A percentile compares a stretch with the other conserved stretches of the same genome.
Conservation (phyloP, 2,797 vertebrate genomes). For the Picus viridis region DNA sequence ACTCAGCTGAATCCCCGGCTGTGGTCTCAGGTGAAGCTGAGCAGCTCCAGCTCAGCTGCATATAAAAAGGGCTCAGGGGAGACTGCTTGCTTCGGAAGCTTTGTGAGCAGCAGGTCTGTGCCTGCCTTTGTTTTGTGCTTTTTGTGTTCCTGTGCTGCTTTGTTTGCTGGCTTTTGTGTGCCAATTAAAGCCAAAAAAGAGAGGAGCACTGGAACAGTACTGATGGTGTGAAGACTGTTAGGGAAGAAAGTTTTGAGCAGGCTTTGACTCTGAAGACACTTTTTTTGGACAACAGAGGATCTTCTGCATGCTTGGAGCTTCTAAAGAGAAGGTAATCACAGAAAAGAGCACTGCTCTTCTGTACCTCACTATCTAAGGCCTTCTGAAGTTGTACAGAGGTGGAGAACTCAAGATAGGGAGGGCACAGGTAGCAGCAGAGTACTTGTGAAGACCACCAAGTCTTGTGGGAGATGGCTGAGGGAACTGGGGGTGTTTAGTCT, state of each 20-base stretch:
- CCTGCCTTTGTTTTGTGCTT: neutral
- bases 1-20: neutral
- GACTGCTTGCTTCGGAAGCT: rapidly evolving
- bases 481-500: too few relatives aligned
- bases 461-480: too few relatives aligned
- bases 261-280: rapidly evolving
- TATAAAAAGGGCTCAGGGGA: neutral
- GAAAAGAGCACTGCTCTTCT: neutral
- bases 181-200: too few relatives aligned
- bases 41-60: neutral
- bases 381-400: neutral
- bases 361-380: neutral
- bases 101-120: rapidly evolving
- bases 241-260: neutral
- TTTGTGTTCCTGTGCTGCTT: neutral
- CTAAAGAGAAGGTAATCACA: neutral
- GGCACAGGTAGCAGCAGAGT: neutral
- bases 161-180: neutral
- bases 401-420: neutral
- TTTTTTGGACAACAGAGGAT: neutral
- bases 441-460: too few relatives aligned
- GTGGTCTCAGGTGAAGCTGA: neutral
- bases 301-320: neutral
- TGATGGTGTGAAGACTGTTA: neutral
- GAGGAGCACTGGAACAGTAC: rapidly evolving